phyloP scores from a whole-genome alignment of 1,140 invertebrate species.

The Spodoptera litura region DNA sequence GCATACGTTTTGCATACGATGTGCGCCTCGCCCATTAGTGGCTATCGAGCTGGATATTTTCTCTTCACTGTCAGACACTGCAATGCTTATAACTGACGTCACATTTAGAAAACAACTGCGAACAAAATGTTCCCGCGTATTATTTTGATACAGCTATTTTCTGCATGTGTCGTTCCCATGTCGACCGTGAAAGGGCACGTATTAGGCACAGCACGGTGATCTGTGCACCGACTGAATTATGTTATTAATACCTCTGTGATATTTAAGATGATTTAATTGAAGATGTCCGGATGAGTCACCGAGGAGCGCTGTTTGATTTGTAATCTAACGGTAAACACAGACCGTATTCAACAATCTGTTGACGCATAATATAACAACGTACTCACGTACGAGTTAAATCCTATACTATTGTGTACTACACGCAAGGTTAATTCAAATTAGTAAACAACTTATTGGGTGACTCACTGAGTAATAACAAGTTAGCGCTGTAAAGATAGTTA shows the following conservation, averaged over 20 bases:
- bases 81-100: slow-evolving; percentile 39
- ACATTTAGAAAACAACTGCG: slow-evolving; percentile 27
- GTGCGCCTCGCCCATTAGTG: slow-evolving; percentile 43
- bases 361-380: slow-evolving; percentile 53
- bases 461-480: slow-evolving; percentile 17
- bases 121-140: slow-evolving; percentile 11
- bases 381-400: slow-evolving; percentile 40
- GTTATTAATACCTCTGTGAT: slow-evolving; percentile 82
- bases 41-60: slow-evolving; percentile 35
- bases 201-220: slow-evolving; percentile 49
- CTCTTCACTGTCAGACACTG: slow-evolving; percentile 37
- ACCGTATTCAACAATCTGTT: slow-evolving; percentile 44
- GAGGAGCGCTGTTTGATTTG: slow-evolving; percentile 63
- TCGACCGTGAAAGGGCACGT: slow-evolving; percentile 26
- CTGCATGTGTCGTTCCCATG: slow-evolving; percentile 32
- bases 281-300: slow-evolving; percentile 67
- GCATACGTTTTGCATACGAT: slow-evolving; percentile 48
- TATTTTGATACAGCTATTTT: slow-evolving; percentile 35
- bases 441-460: slow-evolving; percentile 37
- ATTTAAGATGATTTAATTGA: slow-evolving; percentile 80
- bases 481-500: slow-evolving; percentile 5
- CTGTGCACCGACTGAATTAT: slow-evolving; percentile 57
- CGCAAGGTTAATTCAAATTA: slow-evolving; percentile 51
- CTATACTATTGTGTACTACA: slow-evolving; percentile 48
- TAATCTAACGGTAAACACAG: slow-evolving; percentile 60